Percentiles rank a stretch among this genome's conserved stretches.
Conservation (phyloP, 2,888 invertebrate species). For the Drosophila meridionalis region DNA sequence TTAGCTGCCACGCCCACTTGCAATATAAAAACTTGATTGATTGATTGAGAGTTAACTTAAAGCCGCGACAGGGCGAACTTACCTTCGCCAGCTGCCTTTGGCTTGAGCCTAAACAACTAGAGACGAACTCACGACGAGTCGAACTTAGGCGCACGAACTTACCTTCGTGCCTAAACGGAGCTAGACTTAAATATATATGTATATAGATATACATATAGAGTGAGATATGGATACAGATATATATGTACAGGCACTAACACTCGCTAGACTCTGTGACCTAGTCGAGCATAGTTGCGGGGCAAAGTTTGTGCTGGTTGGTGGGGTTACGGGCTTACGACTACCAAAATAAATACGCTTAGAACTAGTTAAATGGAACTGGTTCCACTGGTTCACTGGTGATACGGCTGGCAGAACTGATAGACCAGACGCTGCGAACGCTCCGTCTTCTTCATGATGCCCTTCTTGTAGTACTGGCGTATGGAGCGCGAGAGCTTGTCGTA, state of each 20-base stretch:
- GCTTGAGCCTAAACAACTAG: slow-evolving; percentile 60
- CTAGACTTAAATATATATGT: slow-evolving; percentile 15
- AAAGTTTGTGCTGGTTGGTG: slow-evolving; percentile 26
- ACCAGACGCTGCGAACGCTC: slow-evolving; percentile 98
- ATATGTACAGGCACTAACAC: slow-evolving; percentile 71
- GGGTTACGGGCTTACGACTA: slow-evolving; percentile 54
- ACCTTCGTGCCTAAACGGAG: slow-evolving; percentile 67
- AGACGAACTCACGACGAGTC: slow-evolving; percentile 27
- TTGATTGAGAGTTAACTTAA: slow-evolving; percentile 67
- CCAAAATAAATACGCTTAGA: slow-evolving; percentile 69
- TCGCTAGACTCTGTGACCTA: slow-evolving; percentile 64
- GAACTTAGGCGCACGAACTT: slow-evolving; percentile 71
- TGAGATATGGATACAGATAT: slow-evolving; percentile 16
- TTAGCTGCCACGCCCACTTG: slow-evolving; percentile 54
- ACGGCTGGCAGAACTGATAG: slow-evolving; percentile 99
- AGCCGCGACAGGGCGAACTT: slow-evolving; percentile 73
- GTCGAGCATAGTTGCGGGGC: slow-evolving; percentile 66
- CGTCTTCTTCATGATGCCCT: slow-evolving; percentile 99
- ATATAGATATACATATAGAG: slow-evolving; percentile 24
- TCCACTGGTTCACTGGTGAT: slow-evolving; percentile 88
- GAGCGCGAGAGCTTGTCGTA: slow-evolving; percentile 99
- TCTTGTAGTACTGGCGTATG: slow-evolving; percentile 99
- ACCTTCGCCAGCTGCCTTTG: slow-evolving; percentile 65
- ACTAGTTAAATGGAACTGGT: slow-evolving; percentile 33
- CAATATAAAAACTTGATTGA: slow-evolving; percentile 54